Percentiles rank a stretch among this genome's conserved stretches.
These are phyloP conservation scores for Panzeria rudis DNA, from an alignment of 2,888 invertebrate genomes.

Conservation along the genomic window DNA sequence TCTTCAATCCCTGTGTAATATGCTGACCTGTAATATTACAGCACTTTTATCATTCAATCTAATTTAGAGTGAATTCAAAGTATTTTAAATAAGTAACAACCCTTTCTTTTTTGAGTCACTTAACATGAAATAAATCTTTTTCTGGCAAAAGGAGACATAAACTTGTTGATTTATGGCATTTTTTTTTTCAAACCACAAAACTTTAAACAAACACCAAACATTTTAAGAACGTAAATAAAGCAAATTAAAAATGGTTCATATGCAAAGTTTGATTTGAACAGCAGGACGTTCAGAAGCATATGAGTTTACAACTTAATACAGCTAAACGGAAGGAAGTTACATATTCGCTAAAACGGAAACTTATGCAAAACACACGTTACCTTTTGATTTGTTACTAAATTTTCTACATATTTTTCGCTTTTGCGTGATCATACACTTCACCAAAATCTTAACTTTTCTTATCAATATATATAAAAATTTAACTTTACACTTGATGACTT, in stretches of 20 bases:
- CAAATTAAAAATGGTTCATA: slow-evolving; percentile 45
- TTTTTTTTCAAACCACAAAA: slow-evolving; percentile 56
- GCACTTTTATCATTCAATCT: neutral
- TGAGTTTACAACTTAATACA: slow-evolving; percentile 18
- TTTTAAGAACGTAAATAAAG: slow-evolving; percentile 44
- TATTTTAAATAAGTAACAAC: slow-evolving; percentile 8
- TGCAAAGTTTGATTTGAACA: slow-evolving; percentile 14
- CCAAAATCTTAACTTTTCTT: slow-evolving; percentile 14
- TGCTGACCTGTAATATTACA: neutral
- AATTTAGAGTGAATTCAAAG: neutral
- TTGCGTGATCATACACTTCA: neutral
- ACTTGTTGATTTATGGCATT: slow-evolving; percentile 66
- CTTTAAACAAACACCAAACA: slow-evolving; percentile 52
- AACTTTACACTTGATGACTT: slow-evolving; percentile 60
- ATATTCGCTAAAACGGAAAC: slow-evolving; percentile 75
- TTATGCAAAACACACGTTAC: slow-evolving; percentile 79
- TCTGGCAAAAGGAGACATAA: slow-evolving; percentile 25
- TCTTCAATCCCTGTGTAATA: neutral
- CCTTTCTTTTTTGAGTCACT: slow-evolving; percentile 17
- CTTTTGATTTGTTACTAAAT: slow-evolving; percentile 60
- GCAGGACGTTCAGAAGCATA: neutral
- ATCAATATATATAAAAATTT: slow-evolving; percentile 21
- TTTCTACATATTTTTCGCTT: slow-evolving; percentile 11
- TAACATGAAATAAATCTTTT: slow-evolving; percentile 53
- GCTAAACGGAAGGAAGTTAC: slow-evolving; percentile 78